Evolutionary conservation across 2,797 vertebrate genomes (phyloP), one percentile per base, ranked within the genome.

Genomic region (Lophius americanus): DNA sequence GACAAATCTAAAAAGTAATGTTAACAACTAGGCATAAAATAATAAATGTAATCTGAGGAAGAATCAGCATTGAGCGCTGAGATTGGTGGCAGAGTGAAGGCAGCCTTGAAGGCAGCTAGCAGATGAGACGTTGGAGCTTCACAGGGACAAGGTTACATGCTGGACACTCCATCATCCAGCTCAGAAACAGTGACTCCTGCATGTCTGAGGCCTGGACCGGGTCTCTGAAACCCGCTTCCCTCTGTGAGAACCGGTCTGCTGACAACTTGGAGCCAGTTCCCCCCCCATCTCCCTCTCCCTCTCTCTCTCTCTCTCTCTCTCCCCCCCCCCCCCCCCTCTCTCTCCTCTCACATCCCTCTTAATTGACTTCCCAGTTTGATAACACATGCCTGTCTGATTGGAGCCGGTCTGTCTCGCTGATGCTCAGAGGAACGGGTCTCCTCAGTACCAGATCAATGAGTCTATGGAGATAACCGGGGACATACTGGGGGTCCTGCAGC

Each of bases 361-460:
- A 92, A 94, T 93, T 93, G 92, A 94, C 92, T 92, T 84, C 91
- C 86, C 88, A 86, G 89, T 93, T 92, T 93, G 92, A 94, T 93
- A 94, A 92, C 89, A 89, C 89, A 82, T 88, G 88, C 80, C 92
- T 89, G 91, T 91, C 91, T 91, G 92, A 92, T 92, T 86, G 91
- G 92, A 93, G 92, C 90, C 92, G 68, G 92, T 83, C 90, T 92
- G 92, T 93, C 92, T 93, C 88, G 60, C 81, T 90, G 92, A 92
- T 92, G 90, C 91, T 90, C 88, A 91, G 88, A 92, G 92, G 90
- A 92, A 91, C 76, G 88, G 77, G 85, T 78, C 86, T 92, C 91
- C 90, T 93, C 92, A 88, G 92, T 93, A 92, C 89, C 85, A 82
- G 92, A 94, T 94, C 93, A 94, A 93, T 94, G 92, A 90, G 89